These are phyloP conservation scores for Operophtera brumata DNA, from an alignment of 2,888 invertebrate species.

Conservation along the genomic window DNA sequence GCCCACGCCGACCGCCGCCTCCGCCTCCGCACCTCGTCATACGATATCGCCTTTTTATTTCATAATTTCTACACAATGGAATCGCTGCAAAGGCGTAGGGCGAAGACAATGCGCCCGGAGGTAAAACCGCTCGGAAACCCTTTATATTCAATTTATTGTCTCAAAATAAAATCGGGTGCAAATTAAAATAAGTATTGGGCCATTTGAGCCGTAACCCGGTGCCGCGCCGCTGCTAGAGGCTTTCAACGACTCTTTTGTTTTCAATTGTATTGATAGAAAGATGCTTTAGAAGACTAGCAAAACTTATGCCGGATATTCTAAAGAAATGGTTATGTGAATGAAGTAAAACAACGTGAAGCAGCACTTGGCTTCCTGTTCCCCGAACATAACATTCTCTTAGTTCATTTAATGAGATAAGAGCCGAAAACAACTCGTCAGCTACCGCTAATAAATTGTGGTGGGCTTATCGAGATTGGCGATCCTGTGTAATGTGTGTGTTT, in stretches of 20 bases:
- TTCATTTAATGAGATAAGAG: slow-evolving; percentile 54
- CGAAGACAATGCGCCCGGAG: slow-evolving; percentile 80
- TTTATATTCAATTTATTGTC: slow-evolving; percentile 78
- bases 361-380: slow-evolving; percentile 30
- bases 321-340: slow-evolving; percentile 29
- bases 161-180: slow-evolving; percentile 80
- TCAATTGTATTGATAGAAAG: slow-evolving; percentile 35
- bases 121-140: slow-evolving; percentile 75
- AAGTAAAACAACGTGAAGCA: slow-evolving; percentile 27
- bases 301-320: slow-evolving; percentile 10
- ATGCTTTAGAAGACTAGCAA: slow-evolving; percentile 9
- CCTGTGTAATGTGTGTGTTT: slow-evolving; percentile 71
- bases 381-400: slow-evolving; percentile 37
- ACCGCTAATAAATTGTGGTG: slow-evolving; percentile 65
- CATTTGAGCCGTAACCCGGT: slow-evolving; percentile 35
- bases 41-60: slow-evolving; percentile 79
- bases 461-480: slow-evolving; percentile 73
- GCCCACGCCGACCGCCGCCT: slow-evolving; percentile 46
- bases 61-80: slow-evolving; percentile 75
- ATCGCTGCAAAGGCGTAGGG: slow-evolving; percentile 73
- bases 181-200: slow-evolving; percentile 73
- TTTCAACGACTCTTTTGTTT: slow-evolving; percentile 47
- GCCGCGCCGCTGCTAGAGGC: slow-evolving; percentile 41
- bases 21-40: slow-evolving; percentile 62
- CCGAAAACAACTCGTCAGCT: slow-evolving; percentile 63